Base-by-base conservation (phyloP, 2,113 vertebrate species). In the Perca flavescens region DNA sequence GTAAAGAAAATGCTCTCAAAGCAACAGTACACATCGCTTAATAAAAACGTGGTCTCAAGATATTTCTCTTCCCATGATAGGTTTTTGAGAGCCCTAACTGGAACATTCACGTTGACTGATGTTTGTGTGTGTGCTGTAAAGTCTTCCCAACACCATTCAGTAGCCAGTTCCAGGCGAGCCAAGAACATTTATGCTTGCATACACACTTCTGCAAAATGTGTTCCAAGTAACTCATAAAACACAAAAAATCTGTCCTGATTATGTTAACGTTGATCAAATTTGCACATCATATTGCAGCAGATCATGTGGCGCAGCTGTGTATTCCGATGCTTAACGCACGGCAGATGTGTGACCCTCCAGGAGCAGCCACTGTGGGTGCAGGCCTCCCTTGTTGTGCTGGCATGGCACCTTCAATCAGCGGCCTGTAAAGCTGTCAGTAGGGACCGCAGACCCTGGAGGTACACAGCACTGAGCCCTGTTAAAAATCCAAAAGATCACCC, bases 371-470 rank as follows among this genome's bases (percentile, higher is more conserved):
- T 40, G 74, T 49, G 62, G 74, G 62, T 46, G 77, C 76, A 40
- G 86, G 88, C 79, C 79, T 83, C 79, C 77, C 79, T 82, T 61
- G 88, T 84, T 66, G 78, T 60, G 83, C 80, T 91, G 92, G 84
- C 89, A 85, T 86, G 62, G 80, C 92, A 87, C 90, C 85, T 92
- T 89, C 88, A 87, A 84, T 92, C 90, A 90, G 88, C 86, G 80
- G 80, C 89, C 87, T 81, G 86, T 94, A 94, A 94, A 94, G 82
- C 93, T 92, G 93, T 92, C 92, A 94, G 89, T 86, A 49, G 82
- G 66, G 79, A 88, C 77, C 86, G 15, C 85, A 84, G 75, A 49
- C 74, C 81, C 88, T 57, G 88, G 65, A 89, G 85, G 87, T 81
- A 68, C 71, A 62, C 64, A 69, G 85, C 74, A 56, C 72, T n/a